These are phyloP conservation scores for Salarias fasciatus DNA, from an alignment of 2,797 vertebrate genomes.

Conservation along the genomic window DNA sequence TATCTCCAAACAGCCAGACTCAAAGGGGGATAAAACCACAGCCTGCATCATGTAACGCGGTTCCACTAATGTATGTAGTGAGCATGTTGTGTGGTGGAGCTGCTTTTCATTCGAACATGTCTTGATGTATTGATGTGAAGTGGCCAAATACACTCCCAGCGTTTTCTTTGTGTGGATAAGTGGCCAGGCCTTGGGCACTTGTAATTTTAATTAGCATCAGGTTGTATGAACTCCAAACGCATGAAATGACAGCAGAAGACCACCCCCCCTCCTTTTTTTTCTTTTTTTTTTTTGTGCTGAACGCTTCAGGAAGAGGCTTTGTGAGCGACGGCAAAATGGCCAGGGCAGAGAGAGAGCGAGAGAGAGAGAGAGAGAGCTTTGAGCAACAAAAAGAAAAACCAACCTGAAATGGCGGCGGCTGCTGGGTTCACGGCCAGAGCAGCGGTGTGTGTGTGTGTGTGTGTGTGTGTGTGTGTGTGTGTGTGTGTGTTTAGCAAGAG, in stretches of 20 bases:
- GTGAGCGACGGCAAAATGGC: constrained; percentile 57
- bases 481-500: constrained; percentile 41
- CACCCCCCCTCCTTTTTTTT: constrained; percentile 28
- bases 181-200: constrained; percentile 69
- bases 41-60: background rate
- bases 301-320: constrained; percentile 55
- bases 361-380: constrained; percentile 18
- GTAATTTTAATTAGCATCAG: constrained; percentile 73
- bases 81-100: constrained; percentile 26
- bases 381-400: constrained; percentile 42
- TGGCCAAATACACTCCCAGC: constrained; percentile 44
- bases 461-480: too few relatives aligned
- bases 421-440: constrained; percentile 56
- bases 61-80: constrained; percentile 1
- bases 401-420: constrained; percentile 59
- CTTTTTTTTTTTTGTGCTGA: constrained; percentile 22
- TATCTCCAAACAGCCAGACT: background rate
- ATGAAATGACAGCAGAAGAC: constrained; percentile 46
- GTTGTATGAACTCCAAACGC: constrained; percentile 65
- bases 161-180: constrained; percentile 72
- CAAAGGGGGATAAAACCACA: background rate
- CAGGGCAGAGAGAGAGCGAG: constrained; percentile 42
- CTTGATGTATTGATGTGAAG: constrained; percentile 54
- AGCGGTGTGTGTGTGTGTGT: constrained; percentile 36
- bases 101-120: constrained; percentile 27